Conservation (phyloP, 2,888 invertebrate genomes). For the Shargacucullia verbasci region DNA sequence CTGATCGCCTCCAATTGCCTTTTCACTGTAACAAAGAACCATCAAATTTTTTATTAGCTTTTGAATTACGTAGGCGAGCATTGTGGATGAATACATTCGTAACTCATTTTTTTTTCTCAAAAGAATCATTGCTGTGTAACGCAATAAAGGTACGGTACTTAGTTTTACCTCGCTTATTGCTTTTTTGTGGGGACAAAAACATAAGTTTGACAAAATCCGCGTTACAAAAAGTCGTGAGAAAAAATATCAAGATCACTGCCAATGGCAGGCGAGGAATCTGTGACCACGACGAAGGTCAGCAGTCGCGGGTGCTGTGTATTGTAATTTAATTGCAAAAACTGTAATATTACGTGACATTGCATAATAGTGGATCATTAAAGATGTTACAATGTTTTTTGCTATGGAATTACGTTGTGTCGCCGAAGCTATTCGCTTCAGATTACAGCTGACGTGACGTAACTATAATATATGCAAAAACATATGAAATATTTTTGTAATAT, state of each 20-base stretch:
- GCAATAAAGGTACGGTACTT: slow-evolving; percentile 64
- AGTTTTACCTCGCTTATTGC: slow-evolving; percentile 64
- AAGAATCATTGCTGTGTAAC: slow-evolving; percentile 67
- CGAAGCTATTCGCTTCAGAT: slow-evolving; percentile 17
- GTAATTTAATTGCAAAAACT: slow-evolving; percentile 51
- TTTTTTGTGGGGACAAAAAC: slow-evolving; percentile 68
- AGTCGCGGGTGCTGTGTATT: slow-evolving; percentile 38
- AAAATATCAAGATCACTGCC: slow-evolving; percentile 85
- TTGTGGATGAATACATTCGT: slow-evolving; percentile 63
- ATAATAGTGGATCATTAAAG: slow-evolving; percentile 28
- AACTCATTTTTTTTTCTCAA: slow-evolving; percentile 65
- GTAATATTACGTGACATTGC: slow-evolving; percentile 48
- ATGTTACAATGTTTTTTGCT: slow-evolving; percentile 29
- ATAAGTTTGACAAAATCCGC: slow-evolving; percentile 66
- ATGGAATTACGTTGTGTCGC: slow-evolving; percentile 20
- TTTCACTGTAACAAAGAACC: slow-evolving; percentile 57
- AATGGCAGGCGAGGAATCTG: slow-evolving; percentile 72
- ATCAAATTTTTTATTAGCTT: slow-evolving; percentile 64
- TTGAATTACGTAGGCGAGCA: slow-evolving; percentile 60
- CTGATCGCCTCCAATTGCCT: slow-evolving; percentile 63
- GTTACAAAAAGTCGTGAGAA: slow-evolving; percentile 65
- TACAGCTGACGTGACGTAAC: slow-evolving; percentile 13
- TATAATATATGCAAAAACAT: slow-evolving; percentile 7
- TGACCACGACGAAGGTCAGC: slow-evolving; percentile 66
- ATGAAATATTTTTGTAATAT: slow-evolving; percentile 10